A percentile compares a stretch with the other conserved stretches of the same genome.
These are phyloP conservation scores for Monochamus alternatus DNA, from an alignment of 2,888 invertebrate genomes.

Conservation along the genomic window DNA sequence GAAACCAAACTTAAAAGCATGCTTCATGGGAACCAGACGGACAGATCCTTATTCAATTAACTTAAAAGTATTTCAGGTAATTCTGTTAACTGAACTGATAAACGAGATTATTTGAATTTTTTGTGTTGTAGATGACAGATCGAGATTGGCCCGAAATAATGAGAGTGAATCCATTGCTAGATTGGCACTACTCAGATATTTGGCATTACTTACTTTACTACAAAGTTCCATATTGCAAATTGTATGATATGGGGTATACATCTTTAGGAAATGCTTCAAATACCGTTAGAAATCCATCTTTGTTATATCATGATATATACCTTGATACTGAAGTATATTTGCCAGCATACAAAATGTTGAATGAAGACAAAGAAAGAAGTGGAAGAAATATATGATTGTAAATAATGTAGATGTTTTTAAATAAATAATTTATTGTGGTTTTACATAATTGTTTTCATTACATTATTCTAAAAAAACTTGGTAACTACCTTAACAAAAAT, in stretches of 20 bases:
- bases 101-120: neutral
- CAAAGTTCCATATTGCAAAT: slow-evolving; percentile 89
- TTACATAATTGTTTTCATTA: slow-evolving; percentile 1
- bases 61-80: slow-evolving; percentile 81
- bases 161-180: slow-evolving; percentile 91
- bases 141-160: slow-evolving; percentile 91
- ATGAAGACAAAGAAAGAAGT: slow-evolving; percentile 77
- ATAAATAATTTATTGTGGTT: slow-evolving; percentile 31
- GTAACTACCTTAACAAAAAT: neutral
- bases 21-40: slow-evolving; percentile 92
- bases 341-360: slow-evolving; percentile 83
- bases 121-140: slow-evolving; percentile 82
- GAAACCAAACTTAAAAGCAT: slow-evolving; percentile 81
- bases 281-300: slow-evolving; percentile 85
- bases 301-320: slow-evolving; percentile 72
- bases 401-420: slow-evolving; percentile 19
- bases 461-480: slow-evolving; percentile 1
- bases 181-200: slow-evolving; percentile 93
- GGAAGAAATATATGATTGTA: slow-evolving; percentile 68
- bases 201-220: slow-evolving; percentile 90
- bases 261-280: slow-evolving; percentile 89
- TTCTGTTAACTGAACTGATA: slow-evolving; percentile 4
- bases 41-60: slow-evolving; percentile 88
- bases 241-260: slow-evolving; percentile 95
- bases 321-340: slow-evolving; percentile 74